Evolutionary conservation across 1,140 invertebrate species (phyloP), one percentile per base, ranked within the genome.

Genomic region (Psilanteris sp.): DNA sequence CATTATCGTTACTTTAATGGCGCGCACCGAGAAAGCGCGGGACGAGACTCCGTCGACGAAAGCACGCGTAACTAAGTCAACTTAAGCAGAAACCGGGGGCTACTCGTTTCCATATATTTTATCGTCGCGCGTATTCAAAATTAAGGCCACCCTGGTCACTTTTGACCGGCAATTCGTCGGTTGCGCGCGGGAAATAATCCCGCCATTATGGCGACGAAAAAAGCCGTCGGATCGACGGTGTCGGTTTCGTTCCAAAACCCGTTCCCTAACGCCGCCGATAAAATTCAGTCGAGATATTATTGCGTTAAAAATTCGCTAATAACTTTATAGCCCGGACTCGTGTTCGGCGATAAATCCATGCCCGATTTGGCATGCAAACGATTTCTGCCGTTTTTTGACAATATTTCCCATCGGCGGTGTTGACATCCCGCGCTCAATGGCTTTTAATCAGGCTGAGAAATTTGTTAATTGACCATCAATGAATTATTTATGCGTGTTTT

Each of bases 1-100:
- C 50, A 68, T 68, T 68, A 68, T 68, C 64, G 64, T 68, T 68
- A 68, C 48, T 68, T 68, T 57, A 68, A 68, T 41, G 64, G 50
- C 41, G 31, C 37, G 64, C 10, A 16, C 15, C 16, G 57, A 62
- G 34, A 62, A 20, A 15, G 20, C 10, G 18, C 16, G 32, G 20
- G 44, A 52, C 32, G 24, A 32, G 27, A 7, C 20, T 26, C 7
- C 37, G 8, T 1, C 1, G 5, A 32, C 24, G n/a, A 1, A 10
- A 29, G n/a, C n/a, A 31, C 36, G 32, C 29, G 55, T 37, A 55
- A 46, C 48, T 46, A 46, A 67, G 36, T 50, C 48, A 67, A 67
- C 48, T 67, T 55, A 55, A 55, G 27, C 37, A 44, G 41, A 61
- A 36, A 61, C 22, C 46, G 29, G 14, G 39, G 14, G 39, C 41